Percentiles rank a stretch among this genome's conserved stretches.
Evolutionary conservation across 1,140 invertebrate species (phyloP).

Genomic region (Aplysia californica): DNA sequence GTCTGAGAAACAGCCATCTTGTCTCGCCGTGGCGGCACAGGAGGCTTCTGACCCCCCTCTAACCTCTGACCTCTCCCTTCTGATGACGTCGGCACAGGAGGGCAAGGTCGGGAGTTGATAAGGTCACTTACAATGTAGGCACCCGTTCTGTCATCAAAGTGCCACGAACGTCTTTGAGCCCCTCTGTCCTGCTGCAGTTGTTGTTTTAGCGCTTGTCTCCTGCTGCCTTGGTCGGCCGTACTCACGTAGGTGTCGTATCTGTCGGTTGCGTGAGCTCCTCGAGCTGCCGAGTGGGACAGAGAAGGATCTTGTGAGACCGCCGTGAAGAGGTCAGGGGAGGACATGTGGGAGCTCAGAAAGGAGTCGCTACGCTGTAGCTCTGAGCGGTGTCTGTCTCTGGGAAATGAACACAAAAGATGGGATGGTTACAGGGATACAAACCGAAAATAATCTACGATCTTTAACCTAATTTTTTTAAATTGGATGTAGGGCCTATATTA

Average conservation of each 20-base stretch:
- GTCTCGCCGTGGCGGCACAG: background rate
- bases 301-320: background rate
- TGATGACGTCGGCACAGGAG: background rate
- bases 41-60: background rate
- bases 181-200: background rate
- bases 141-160: constrained; percentile 3
- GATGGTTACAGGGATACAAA: no score
- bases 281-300: background rate
- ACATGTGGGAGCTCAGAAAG: constrained; percentile 10
- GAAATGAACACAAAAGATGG: no score
- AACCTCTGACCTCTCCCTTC: background rate
- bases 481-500: no score
- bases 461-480: no score
- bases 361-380: constrained; percentile 5
- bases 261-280: background rate
- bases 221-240: background rate
- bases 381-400: background rate
- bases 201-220: background rate
- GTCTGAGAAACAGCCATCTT: background rate
- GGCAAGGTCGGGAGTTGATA: background rate
- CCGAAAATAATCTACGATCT: no score
- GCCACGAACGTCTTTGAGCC: constrained; percentile 6
- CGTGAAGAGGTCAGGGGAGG: constrained; percentile 1
- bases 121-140: constrained; percentile 2
- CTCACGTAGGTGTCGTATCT: background rate